Base-by-base conservation (phyloP, 2,113 vertebrate genomes). In the Aplodontia rufa region DNA sequence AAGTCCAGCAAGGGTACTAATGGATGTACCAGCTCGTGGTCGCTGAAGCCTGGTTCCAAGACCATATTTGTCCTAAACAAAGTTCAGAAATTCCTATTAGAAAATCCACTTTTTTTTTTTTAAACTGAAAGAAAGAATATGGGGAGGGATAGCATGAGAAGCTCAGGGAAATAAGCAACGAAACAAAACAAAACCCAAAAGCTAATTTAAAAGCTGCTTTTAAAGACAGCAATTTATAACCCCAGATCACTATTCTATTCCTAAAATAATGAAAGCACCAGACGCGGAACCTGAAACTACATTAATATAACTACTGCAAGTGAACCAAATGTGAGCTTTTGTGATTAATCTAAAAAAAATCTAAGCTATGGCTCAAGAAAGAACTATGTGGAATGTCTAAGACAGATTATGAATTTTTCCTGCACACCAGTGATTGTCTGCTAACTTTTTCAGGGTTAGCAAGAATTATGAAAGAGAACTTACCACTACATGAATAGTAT, bases 401-500 rank as follows among this genome's bases (percentile, higher is more conserved):
- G 68, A 60, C 20, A 83, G 55, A 95, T 0, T 8, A 68, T 8
- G 28, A 35, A 87, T 17, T 83, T 92, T 78, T 81, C 74, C 94
- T n/a, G 92, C 97, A 96, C 91, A 96, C 64, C 89, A 81, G 87
- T 24, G 91, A 96, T 78, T 93, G 87, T 51, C 80, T 82, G 91
- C 78, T 96, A 89, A 98, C 93, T 97, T 95, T 95, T 96, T 98
- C 93, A 98, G 97, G 90, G 97, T 93, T 96, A 97, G 96, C 98
- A 98, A 98, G 98, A 98, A 98, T 96, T 30, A 96, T 94, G 97
- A 98, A 98, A 97, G 97, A 97, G 97, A 98, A 99, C 99, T 99
- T 99, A 99, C 99, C 99, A 99, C 99, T 99, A 99, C 99, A 98
- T 99, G 99, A 99, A 99, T 99, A 98, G 99, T 99, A 98, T 99